Conservation (phyloP, 2,797 vertebrate genomes). For the Channallabes apus region DNA sequence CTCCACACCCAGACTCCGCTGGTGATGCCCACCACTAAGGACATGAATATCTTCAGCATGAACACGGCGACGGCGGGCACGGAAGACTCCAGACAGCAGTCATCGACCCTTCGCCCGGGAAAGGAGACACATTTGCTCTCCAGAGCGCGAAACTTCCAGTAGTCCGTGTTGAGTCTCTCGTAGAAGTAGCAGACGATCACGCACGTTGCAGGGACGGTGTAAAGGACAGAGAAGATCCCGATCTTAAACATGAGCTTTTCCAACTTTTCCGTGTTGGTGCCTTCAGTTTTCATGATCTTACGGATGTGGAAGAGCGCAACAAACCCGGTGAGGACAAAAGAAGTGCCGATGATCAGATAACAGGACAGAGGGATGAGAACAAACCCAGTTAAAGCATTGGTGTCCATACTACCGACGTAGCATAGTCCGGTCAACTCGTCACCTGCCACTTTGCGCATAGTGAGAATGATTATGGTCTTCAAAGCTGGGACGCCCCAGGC, state of each 20-base stretch:
- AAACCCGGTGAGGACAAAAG: constrained; percentile 85
- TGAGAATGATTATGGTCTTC: constrained; percentile 84
- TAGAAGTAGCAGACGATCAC: constrained; percentile 88
- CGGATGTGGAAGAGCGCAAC: constrained; percentile 88
- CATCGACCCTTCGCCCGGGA: constrained; percentile 68
- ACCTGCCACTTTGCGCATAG: constrained; percentile 83
- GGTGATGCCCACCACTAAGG: constrained; percentile 86
- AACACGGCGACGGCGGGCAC: constrained; percentile 84
- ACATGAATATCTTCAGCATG: constrained; percentile 90
- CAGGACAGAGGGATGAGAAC: constrained; percentile 83
- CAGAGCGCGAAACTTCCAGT: constrained; percentile 77
- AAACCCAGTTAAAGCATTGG: constrained; percentile 78
- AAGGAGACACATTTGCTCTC: constrained; percentile 71
- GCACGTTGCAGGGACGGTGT: constrained; percentile 84
- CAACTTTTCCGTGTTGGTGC: constrained; percentile 87
- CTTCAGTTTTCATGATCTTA: constrained; percentile 85
- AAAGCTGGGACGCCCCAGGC: constrained; percentile 88
- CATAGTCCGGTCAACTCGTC: constrained; percentile 86
- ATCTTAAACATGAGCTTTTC: constrained; percentile 90
- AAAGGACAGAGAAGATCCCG: constrained; percentile 86
- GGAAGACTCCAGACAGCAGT: constrained; percentile 79
- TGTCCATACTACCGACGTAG: constrained; percentile 82
- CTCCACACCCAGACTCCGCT: constrained; percentile 90
- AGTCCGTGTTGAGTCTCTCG: constrained; percentile 82
- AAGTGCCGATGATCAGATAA: constrained; percentile 84